phyloP scores from a whole-genome alignment of 2,797 vertebrate species.

The Pterois miles region DNA sequence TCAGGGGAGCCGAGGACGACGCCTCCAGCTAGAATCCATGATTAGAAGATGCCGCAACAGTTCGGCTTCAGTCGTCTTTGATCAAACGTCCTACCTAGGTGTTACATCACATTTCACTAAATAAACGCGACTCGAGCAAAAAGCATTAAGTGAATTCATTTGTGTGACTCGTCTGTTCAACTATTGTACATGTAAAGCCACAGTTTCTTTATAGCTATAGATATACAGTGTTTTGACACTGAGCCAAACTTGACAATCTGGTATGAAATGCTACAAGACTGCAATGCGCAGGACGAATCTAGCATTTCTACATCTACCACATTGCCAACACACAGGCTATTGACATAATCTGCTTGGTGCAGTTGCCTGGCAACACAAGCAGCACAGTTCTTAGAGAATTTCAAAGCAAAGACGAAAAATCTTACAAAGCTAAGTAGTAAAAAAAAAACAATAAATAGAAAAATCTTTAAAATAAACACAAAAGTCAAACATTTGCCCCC shows the following conservation, averaged over 20 bases:
- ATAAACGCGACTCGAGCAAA: constrained; percentile 79
- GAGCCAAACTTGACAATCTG: constrained; percentile 69
- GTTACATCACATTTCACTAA: constrained; percentile 81
- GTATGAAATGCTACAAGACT: constrained; percentile 79
- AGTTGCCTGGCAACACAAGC: constrained; percentile 81
- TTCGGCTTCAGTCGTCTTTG: constrained; percentile 58
- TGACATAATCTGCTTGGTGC: constrained; percentile 79
- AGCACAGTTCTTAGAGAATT: constrained; percentile 71
- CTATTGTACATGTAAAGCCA: constrained; percentile 78
- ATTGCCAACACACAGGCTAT: constrained; percentile 76
- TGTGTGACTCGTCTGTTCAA: constrained; percentile 68
- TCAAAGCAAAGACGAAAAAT: constrained; percentile 63
- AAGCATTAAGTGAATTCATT: constrained; percentile 72
- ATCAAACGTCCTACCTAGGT: constrained; percentile 76
- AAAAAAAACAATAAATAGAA: constrained; percentile 80
- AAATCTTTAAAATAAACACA: constrained; percentile 67
- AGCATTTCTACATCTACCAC: constrained; percentile 82
- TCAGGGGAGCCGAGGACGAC: constrained; percentile 33
- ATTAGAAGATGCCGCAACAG: constrained; percentile 49
- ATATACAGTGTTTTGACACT: constrained; percentile 75
- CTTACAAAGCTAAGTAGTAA: constrained; percentile 74
- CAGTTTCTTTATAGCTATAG: constrained; percentile 71
- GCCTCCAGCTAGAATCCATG: constrained; percentile 50
- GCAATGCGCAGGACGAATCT: constrained; percentile 76
- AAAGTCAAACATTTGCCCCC: constrained; percentile 51